These are phyloP conservation scores for Drosophila diplacantha DNA, from an alignment of 2,888 invertebrate genomes.

Conservation along the genomic window DNA sequence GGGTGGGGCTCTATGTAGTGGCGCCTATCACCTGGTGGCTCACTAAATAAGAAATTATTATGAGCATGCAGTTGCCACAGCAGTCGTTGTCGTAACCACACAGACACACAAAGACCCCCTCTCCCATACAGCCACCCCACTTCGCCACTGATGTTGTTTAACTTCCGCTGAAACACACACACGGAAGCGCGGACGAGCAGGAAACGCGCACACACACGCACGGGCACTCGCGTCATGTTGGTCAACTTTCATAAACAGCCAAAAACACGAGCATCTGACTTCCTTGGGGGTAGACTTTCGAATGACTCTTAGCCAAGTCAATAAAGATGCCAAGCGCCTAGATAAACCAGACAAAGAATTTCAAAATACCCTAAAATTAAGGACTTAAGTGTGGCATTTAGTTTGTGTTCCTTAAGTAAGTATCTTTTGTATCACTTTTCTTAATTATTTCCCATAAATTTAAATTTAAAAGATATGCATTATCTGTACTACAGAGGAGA, in stretches of 20 bases:
- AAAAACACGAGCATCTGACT: slow-evolving; percentile 24
- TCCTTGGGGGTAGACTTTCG: background rate
- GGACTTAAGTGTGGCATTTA: background rate
- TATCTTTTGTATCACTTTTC: background rate
- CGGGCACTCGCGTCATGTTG: slow-evolving; percentile 36
- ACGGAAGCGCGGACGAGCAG: slow-evolving; percentile 33
- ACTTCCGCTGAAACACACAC: slow-evolving; percentile 52
- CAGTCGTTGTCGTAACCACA: slow-evolving; percentile 45
- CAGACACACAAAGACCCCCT: slow-evolving; percentile 13
- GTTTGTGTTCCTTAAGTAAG: background rate
- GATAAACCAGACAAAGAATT: too few species aligned
- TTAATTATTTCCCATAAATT: background rate
- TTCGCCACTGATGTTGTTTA: slow-evolving; percentile 49
- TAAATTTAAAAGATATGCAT: too few species aligned
- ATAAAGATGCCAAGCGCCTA: background rate
- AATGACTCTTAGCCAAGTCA: background rate
- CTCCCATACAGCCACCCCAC: background rate
- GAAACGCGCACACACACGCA: slow-evolving; percentile 45
- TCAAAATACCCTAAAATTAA: background rate
- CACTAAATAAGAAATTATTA: slow-evolving; percentile 71
- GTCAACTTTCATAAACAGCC: slow-evolving; percentile 61
- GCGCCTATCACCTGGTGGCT: slow-evolving; percentile 46
- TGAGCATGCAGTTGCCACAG: slow-evolving; percentile 55
- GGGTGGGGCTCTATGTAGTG: slow-evolving; percentile 3
- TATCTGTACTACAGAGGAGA: too few species aligned